Percentiles rank a stretch among this genome's conserved stretches.
phyloP scores from a whole-genome alignment of 2,113 vertebrate genomes.

The Sturnira hondurensis region DNA sequence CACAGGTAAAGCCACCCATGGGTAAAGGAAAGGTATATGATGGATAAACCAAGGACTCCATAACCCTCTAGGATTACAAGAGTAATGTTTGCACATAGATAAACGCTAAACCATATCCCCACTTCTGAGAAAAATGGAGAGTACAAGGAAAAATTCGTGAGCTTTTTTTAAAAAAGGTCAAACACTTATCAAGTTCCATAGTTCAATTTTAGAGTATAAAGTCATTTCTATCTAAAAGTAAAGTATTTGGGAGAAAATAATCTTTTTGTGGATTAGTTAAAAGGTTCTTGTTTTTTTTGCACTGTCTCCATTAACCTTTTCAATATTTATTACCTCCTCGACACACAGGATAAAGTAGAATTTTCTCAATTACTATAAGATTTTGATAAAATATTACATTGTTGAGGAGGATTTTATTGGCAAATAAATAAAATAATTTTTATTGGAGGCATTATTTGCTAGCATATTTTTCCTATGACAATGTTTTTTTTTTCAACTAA shows the following conservation, averaged over 20 bases:
- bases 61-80: not conserved
- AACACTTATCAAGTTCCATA: not conserved
- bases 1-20: not conserved
- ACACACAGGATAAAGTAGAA: not conserved
- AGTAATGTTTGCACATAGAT: not conserved
- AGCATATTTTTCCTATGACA: not conserved
- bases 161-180: not conserved
- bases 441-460: not conserved
- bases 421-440: not conserved
- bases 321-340: not conserved
- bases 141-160: not conserved
- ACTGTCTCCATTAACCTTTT: not conserved
- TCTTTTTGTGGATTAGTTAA: not conserved
- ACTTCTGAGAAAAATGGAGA: not conserved
- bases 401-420: not conserved
- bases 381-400: not conserved
- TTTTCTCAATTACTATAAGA: not conserved
- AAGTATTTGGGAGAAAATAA: not conserved
- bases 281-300: not conserved
- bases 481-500: not conserved
- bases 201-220: not conserved
- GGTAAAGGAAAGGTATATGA: not conserved
- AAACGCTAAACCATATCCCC: not conserved
- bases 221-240: not conserved
- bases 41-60: not conserved